These are phyloP conservation scores for Rotaria socialis DNA, from an alignment of 2,888 invertebrate species.

Conservation along the genomic window DNA sequence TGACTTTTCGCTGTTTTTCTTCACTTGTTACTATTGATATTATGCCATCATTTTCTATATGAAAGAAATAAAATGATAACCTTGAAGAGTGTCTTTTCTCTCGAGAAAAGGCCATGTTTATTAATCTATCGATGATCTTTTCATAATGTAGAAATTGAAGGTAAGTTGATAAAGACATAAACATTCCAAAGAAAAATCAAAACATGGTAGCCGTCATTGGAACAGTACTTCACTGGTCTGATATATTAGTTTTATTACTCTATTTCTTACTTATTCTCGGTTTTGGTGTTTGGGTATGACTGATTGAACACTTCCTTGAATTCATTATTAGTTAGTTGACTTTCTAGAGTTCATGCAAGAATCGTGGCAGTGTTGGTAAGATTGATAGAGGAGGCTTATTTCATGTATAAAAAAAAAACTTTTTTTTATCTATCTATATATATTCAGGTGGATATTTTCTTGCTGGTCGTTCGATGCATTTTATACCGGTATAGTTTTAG, in stretches of 20 bases:
- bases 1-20: background rate
- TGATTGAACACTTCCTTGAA: background rate
- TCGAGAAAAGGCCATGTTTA: background rate
- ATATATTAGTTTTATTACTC: background rate
- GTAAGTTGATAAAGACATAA: background rate
- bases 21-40: background rate
- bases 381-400: background rate
- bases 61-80: background rate
- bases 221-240: constrained; percentile 1
- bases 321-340: background rate
- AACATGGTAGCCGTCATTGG: background rate
- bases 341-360: constrained; percentile 32
- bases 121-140: background rate
- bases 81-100: background rate
- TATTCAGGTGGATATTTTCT: constrained; percentile 60
- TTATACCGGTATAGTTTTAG: constrained; percentile 57
- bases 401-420: background rate
- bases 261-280: background rate
- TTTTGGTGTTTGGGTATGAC: background rate
- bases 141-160: background rate
- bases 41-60: background rate
- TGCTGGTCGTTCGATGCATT: constrained; percentile 62
- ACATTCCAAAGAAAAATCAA: background rate
- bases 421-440: background rate
- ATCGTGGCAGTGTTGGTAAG: constrained; percentile 20